Evolutionary conservation across 2,888 invertebrate genomes (phyloP).

Genomic region (Ectemnius lituratus): DNA sequence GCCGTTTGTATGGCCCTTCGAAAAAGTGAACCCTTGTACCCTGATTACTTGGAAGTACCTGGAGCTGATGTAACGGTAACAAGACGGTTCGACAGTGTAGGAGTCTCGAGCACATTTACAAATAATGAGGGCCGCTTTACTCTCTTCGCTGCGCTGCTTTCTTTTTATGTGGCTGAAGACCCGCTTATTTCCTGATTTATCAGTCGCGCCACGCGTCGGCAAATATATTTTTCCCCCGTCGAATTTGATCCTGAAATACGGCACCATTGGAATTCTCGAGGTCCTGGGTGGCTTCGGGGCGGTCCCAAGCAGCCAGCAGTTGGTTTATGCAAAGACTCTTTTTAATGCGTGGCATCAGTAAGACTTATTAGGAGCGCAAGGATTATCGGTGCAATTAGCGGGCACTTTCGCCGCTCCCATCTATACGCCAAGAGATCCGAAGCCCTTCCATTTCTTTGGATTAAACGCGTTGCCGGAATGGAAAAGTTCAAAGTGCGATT

Average conservation of each 20-base stretch:
- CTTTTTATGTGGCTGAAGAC: conserved; percentile 49
- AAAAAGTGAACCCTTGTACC: neutral
- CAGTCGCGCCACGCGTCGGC: conserved; percentile 34
- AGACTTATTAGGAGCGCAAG: conserved; percentile 39
- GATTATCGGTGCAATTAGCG: conserved; percentile 15
- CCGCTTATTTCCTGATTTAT: conserved; percentile 62
- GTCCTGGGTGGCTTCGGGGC: neutral
- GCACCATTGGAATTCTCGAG: conserved; percentile 15
- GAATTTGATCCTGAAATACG: conserved; percentile 61
- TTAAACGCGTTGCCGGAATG: too few relatives aligned
- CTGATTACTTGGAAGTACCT: too few relatives aligned
- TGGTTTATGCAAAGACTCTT: conserved; percentile 42
- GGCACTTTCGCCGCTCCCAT: neutral
- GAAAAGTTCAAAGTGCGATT: too few relatives aligned
- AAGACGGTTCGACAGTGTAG: neutral
- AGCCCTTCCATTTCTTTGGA: too few relatives aligned
- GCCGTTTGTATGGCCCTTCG: neutral
- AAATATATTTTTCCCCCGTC: conserved; percentile 58
- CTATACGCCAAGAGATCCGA: too few relatives aligned
- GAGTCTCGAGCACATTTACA: conserved; percentile 53
- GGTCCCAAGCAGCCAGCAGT: neutral
- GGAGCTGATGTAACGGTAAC: too few relatives aligned
- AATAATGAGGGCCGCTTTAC: conserved; percentile 59
- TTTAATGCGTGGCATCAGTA: conserved; percentile 24
- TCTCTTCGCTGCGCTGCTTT: conserved; percentile 44